Base-by-base conservation (phyloP, 2,113 vertebrate genomes). In the Bambusicola thoracicus region DNA sequence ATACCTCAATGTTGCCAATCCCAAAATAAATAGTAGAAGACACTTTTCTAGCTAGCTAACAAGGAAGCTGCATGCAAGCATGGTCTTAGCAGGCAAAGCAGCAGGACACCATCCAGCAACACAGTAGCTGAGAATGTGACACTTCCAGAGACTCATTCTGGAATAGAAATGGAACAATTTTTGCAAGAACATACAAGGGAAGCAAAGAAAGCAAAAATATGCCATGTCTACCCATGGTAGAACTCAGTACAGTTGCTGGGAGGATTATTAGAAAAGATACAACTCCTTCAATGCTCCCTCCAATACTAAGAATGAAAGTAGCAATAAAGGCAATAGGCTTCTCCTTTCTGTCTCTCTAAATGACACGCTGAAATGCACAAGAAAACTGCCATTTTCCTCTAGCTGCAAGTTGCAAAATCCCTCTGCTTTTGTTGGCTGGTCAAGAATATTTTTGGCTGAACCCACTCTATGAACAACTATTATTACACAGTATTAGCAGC, bases 291-390 rank as follows among this genome's bases (percentile, higher is more conserved):
- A 77, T 69, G 66, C 2, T 5, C 25, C 49, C 82, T 68, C 44
- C 53, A 89, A 79, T 30, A 76, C 55, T 75, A 91, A 81, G 58
- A 90, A 81, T n/a, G 72, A 18, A 81, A 68, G 88, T 5, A 67
- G 43, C 51, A 87, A 55, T 13, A 89, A 88, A 84, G 14, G 30
- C 32, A 72, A 90, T 38, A 58, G 13, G 48, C 61, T 86, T 19
- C 25, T 76, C 13, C 68, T 62, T 65, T 81, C 59, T 70, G 10
- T 49, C 44, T 95, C 58, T 81, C 67, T 87, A 95, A 87, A 91
- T 25, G 25, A 77, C 29, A 74, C 41, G 46, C 12, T 86, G 58
- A 91, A 95, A 84, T 18, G 17, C 44, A 75, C 51, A 91, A 75
- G 48, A 89, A 90, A 93, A 77, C 27, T 76, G 48, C 30, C 22